phyloP scores from a whole-genome alignment of 1,140 invertebrate genomes.

The Sitodiplosis mosellana region DNA sequence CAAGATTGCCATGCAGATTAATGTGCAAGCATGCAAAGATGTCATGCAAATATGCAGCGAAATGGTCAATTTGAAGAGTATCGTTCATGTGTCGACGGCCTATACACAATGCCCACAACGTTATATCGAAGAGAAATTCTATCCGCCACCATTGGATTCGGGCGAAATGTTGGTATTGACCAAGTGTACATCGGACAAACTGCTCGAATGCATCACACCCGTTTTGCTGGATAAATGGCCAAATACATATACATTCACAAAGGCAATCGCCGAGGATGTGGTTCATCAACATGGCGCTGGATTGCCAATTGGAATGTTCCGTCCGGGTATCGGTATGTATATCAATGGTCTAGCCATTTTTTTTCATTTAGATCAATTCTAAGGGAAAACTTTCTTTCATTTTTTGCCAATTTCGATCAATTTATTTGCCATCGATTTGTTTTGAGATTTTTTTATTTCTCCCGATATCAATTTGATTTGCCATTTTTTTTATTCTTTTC shows the following conservation, averaged over 20 bases:
- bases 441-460: no score
- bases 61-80: constrained; percentile 38
- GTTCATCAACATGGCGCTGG: constrained; percentile 29
- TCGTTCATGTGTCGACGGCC: constrained; percentile 35
- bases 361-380: no score
- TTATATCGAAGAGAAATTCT: constrained; percentile 25
- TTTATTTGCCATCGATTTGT: no score
- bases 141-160: constrained; percentile 22
- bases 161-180: constrained; percentile 38
- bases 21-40: constrained; percentile 41
- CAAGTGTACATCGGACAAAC: constrained; percentile 29
- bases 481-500: background rate
- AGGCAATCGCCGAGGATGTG: constrained; percentile 41
- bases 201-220: constrained; percentile 45
- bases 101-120: constrained; percentile 29
- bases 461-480: background rate
- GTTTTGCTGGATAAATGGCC: constrained; percentile 42
- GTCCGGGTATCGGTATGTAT: constrained; percentile 32
- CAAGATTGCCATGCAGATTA: constrained; percentile 39
- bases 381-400: no score
- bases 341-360: no score
- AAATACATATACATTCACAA: constrained; percentile 50
- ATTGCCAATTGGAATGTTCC: constrained; percentile 36
- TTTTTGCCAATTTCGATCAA: no score
- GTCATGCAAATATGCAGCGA: constrained; percentile 40